Base-by-base conservation (phyloP, 2,888 invertebrate species). In the Drosophila tanythrix region DNA sequence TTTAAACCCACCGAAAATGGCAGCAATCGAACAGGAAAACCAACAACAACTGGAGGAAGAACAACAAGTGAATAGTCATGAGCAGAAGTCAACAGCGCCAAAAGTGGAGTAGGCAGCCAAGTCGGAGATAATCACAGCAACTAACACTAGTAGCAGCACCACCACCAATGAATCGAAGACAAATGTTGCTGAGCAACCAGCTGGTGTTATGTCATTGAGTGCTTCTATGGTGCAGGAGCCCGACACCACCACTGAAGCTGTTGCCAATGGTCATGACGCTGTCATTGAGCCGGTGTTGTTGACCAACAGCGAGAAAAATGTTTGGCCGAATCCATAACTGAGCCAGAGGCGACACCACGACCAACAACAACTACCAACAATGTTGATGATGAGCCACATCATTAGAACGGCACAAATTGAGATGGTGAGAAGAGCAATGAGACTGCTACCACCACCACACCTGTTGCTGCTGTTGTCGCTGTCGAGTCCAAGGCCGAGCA, bases 231-330 rank as follows among this genome's bases (percentile, higher is more conserved):
- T 71, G 18, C 83, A 83, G 7, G 89, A 76, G 46, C 48, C 66
- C 13, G 70, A 64, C 35, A 58, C 21, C 15, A 63, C 40, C 59
- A 35, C 65, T 33, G 76, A 76, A 65, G 79, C 76, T 56, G 87
- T 90, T 40, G 90, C 90, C 74, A 91, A 88, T 67, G 90, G 90
- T 33, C 85, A 82, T 66, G 83, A 74, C 35, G 51, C 76, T 57
- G 77, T 38, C 18, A 74, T 38, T 15, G 63, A 65, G 58, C 48
- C 61, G 27, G 89, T 67, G 18, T 70, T 67, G n/a, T 69, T 82
- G 68, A 83, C 79, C 68, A 86, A 82, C 66, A 78, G 89, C 71
- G 90, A 93, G 92, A 89, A 92, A 91, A 91, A 55, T 77, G 92
- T 38, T 72, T 81, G 71, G 73, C 75, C 43, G 91, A 78, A 29